phyloP scores from a whole-genome alignment of 2,888 invertebrate genomes.

The Netelia inedita region DNA sequence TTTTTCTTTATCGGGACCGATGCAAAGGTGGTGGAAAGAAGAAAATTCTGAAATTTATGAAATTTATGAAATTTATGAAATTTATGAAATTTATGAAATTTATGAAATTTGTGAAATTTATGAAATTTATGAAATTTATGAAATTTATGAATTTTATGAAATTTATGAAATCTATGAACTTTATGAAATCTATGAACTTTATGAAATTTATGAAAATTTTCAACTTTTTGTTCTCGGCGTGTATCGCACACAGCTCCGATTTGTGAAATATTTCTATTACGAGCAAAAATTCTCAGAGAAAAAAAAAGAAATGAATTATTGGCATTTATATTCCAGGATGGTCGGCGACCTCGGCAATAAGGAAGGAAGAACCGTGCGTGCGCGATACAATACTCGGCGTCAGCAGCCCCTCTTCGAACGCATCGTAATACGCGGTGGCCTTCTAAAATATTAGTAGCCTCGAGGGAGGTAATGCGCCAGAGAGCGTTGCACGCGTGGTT shows the following conservation, averaged over 20 bases:
- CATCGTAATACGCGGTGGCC: slow-evolving; percentile 1
- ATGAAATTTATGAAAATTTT: not conserved
- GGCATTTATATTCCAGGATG: slow-evolving; percentile 3
- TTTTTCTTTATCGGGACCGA: no score
- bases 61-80: no score
- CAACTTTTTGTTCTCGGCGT: not conserved
- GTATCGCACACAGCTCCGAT: not conserved
- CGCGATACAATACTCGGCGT: slow-evolving; percentile 12
- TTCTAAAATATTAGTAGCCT: slow-evolving; percentile 57
- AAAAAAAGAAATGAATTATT: slow-evolving; percentile 32
- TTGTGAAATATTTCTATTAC: not conserved
- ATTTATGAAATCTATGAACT: no score
- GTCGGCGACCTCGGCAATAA: slow-evolving; percentile 19
- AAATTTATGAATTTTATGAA: not conserved
- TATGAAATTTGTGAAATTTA: no score
- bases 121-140: not conserved
- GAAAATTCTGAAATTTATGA: no score
- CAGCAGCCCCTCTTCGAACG: slow-evolving; percentile 23
- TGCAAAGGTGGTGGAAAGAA: no score
- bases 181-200: no score
- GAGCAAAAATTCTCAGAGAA: not conserved
- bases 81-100: no score
- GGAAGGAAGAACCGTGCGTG: slow-evolving; percentile 43
- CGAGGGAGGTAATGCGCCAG: slow-evolving; percentile 35
- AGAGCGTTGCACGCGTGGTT: slow-evolving; percentile 23